These are phyloP conservation scores for Palaemon carinicauda DNA, from an alignment of 1,140 invertebrate genomes.

Conservation along the genomic window DNA sequence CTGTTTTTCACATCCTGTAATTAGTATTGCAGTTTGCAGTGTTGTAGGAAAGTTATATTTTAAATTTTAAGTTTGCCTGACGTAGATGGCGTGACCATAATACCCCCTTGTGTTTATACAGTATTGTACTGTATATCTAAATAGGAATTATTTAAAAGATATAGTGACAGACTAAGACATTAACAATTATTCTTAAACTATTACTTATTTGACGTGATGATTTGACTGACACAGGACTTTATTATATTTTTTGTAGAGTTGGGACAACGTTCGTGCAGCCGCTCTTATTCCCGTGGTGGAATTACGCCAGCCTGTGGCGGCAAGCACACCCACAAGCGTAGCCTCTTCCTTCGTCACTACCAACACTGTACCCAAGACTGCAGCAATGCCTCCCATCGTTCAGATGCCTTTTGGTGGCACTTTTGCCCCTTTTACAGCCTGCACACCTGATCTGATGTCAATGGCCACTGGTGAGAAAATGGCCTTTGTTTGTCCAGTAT, in stretches of 20 bases:
- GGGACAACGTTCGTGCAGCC: slow-evolving; percentile 42
- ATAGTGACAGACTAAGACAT: neutral
- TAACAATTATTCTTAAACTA: neutral
- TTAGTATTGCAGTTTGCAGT: neutral
- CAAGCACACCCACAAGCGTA: slow-evolving; percentile 40
- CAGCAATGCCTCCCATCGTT: slow-evolving; percentile 20
- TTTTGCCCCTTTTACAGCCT: slow-evolving; percentile 42
- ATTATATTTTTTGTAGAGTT: slow-evolving; percentile 48
- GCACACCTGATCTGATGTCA: slow-evolving; percentile 47
- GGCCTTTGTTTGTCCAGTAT: slow-evolving; percentile 53
- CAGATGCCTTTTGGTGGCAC: slow-evolving; percentile 36
- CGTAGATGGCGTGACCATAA: neutral
- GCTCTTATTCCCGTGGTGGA: slow-evolving; percentile 52
- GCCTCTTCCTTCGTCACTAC: slow-evolving; percentile 22
- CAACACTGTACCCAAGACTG: slow-evolving; percentile 4
- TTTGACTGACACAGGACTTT: slow-evolving; percentile 50
- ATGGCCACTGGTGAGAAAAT: slow-evolving; percentile 40
- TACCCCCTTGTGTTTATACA: neutral
- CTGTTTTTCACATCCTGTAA: neutral
- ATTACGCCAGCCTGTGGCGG: slow-evolving; percentile 22
- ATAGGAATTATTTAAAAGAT: neutral
- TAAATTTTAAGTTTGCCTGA: too few species aligned
- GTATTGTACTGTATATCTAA: too few species aligned
- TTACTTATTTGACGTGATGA: neutral
- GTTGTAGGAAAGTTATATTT: neutral